phyloP scores from a whole-genome alignment of 2,113 vertebrate species.

The Ceyx cyanopectus region DNA sequence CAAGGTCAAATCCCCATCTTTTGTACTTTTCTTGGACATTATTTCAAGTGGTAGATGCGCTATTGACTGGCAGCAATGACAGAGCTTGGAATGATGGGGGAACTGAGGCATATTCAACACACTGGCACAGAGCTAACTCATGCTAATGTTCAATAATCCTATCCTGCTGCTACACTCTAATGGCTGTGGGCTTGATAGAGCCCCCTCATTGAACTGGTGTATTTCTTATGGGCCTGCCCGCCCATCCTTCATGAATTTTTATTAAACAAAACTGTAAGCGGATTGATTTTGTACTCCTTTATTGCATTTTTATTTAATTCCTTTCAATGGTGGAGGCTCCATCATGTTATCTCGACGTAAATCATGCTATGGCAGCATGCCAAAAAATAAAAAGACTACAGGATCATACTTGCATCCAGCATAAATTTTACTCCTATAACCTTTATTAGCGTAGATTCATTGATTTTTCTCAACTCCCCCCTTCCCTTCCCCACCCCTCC shows the following conservation, averaged over 20 bases:
- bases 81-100: constrained; percentile 73
- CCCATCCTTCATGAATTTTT: constrained; percentile 98
- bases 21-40: constrained; percentile 49
- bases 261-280: constrained; percentile 99
- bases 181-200: constrained; percentile 70
- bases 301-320: constrained; percentile 99
- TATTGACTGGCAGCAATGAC: constrained; percentile 64
- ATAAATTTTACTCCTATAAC: constrained; percentile 79
- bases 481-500: neutral
- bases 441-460: constrained; percentile 81
- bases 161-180: constrained; percentile 49
- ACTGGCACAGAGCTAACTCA: constrained; percentile 51
- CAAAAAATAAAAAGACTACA: constrained; percentile 77
- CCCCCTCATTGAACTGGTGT: constrained; percentile 78
- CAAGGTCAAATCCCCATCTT: constrained; percentile 66
- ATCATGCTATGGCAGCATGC: constrained; percentile 80
- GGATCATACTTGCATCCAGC: constrained; percentile 74
- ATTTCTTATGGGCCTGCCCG: constrained; percentile 91
- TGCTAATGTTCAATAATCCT: constrained; percentile 61
- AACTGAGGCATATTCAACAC: constrained; percentile 66
- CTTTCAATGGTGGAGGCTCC: constrained; percentile 83
- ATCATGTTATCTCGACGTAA: constrained; percentile 82
- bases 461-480: constrained; percentile 65
- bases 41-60: constrained; percentile 48
- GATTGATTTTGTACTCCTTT: constrained; percentile 99